Base-by-base conservation (phyloP, 2,797 vertebrate species). In the Pogoniulus pusillus region DNA sequence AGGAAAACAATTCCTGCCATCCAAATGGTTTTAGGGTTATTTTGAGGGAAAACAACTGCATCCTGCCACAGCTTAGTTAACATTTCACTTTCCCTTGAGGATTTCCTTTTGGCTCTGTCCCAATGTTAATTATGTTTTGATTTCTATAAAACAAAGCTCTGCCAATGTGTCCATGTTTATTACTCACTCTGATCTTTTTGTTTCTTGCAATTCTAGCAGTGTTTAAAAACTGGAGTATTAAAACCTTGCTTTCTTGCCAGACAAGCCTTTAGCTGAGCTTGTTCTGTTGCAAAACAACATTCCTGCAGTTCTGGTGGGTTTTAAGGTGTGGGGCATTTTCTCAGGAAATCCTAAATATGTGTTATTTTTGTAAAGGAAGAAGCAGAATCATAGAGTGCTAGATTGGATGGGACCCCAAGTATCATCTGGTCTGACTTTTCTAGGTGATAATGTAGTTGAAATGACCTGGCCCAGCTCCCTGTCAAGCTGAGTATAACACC, bases 11-110 rank as follows among this genome's bases (percentile, higher is more conserved):
- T 80, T 86, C 51, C 58, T 95, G 66, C 90, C 81, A 45, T 91
- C 78, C 78, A 91, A 93, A 95, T 94, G 80, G 70, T 84, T 78
- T 39, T 86, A 86, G 93, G 91, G 78, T 92, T 95, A 82, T 95
- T 95, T 95, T 92, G 88, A 95, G 93, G 94, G 79, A 94, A 95
- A 95, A 94, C 88, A 94, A 95, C 94, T 94, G 93, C 86, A 90
- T 96, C 94, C 90, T 96, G 94, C 93, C 88, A 57, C 54, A 72
- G 84, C 76, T 91, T 82, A 69, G 93, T 94, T 92, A 94, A 78
- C 88, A 58, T 94, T 95, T 94, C 86, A 91, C 94, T 96, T 96
- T 95, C 95, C 95, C 93, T 70, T 78, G 93, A 94, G 95, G 94
- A 89, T 95, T 95, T 95, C 93, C 93, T 93, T 63, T 90, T 95